These are phyloP conservation scores for Philonicus albiceps DNA, from an alignment of 2,888 invertebrate genomes.

Conservation along the genomic window DNA sequence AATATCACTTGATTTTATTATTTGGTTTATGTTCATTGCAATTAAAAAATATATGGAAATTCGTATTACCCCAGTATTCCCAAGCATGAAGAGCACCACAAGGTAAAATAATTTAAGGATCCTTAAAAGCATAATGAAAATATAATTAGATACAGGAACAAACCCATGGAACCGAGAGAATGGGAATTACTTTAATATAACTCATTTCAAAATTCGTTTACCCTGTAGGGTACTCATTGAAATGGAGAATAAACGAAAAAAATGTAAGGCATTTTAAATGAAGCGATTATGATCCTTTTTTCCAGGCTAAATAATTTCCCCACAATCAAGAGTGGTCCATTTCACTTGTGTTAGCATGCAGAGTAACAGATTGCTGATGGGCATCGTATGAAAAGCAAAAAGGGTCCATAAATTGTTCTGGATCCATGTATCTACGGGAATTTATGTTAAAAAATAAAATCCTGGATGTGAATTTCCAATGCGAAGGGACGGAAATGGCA, in stretches of 20 bases:
- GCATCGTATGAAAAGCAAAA: constrained; percentile 2
- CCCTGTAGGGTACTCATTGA: not conserved
- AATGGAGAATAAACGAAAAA: not conserved
- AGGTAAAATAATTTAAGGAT: not conserved
- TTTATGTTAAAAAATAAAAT: constrained; percentile 18
- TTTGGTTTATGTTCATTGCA: too few relatives aligned
- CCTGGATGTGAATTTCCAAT: not conserved
- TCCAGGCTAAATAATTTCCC: not conserved
- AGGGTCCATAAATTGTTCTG: constrained; percentile 12
- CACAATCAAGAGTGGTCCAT: not conserved
- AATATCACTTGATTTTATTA: too few relatives aligned
- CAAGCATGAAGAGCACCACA: too few relatives aligned
- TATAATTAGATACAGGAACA: too few relatives aligned
- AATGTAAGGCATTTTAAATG: not conserved
- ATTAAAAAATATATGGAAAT: too few relatives aligned
- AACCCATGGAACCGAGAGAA: not conserved
- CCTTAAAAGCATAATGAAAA: not conserved
- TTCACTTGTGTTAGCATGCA: not conserved
- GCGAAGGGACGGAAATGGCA: not conserved
- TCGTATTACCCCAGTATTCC: too few relatives aligned
- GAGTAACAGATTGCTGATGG: constrained; percentile 11
- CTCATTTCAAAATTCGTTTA: not conserved
- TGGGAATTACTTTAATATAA: not conserved
- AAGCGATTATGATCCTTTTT: not conserved
- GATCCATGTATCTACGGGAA: not conserved